Conservation (phyloP, 2,888 invertebrate species). For the Apamea epomidion region DNA sequence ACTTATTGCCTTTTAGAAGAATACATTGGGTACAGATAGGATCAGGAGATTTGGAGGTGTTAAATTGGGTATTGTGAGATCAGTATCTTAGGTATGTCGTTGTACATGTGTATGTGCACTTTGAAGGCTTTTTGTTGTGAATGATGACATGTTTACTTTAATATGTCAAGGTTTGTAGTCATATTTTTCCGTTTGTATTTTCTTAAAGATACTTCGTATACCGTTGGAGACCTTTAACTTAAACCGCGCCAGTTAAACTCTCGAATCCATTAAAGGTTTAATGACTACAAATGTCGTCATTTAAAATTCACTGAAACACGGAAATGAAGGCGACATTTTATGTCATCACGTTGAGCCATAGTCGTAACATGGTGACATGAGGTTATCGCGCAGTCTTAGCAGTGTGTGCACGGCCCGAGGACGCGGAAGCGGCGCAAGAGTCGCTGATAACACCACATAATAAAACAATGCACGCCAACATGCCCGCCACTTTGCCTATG, state of each 20-base stretch:
- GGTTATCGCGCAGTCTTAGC: constrained; percentile 64
- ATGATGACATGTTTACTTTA: background rate
- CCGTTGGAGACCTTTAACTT: constrained; percentile 1
- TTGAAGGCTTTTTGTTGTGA: constrained; percentile 9
- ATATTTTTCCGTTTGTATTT: background rate
- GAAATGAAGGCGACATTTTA: constrained; percentile 56
- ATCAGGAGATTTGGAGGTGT: constrained; percentile 50
- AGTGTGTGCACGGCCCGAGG: constrained; percentile 55
- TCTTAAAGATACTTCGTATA: background rate
- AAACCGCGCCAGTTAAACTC: constrained; percentile 3
- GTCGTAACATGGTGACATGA: constrained; percentile 53
- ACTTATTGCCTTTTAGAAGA: constrained; percentile 42
- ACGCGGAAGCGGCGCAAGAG: constrained; percentile 74
- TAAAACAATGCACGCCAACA: constrained; percentile 76
- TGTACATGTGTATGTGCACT: background rate
- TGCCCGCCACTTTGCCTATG: constrained; percentile 59
- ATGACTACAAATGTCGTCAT: constrained; percentile 46
- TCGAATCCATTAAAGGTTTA: constrained; percentile 37
- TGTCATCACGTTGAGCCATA: constrained; percentile 45
- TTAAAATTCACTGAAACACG: constrained; percentile 37
- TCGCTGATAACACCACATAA: constrained; percentile 75
- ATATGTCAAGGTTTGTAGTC: background rate
- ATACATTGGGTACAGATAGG: constrained; percentile 56
- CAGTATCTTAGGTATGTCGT: constrained; percentile 28
- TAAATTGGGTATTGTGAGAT: constrained; percentile 47